phyloP scores from a whole-genome alignment of 2,797 vertebrate species.

The Lacerta bilineata region DNA sequence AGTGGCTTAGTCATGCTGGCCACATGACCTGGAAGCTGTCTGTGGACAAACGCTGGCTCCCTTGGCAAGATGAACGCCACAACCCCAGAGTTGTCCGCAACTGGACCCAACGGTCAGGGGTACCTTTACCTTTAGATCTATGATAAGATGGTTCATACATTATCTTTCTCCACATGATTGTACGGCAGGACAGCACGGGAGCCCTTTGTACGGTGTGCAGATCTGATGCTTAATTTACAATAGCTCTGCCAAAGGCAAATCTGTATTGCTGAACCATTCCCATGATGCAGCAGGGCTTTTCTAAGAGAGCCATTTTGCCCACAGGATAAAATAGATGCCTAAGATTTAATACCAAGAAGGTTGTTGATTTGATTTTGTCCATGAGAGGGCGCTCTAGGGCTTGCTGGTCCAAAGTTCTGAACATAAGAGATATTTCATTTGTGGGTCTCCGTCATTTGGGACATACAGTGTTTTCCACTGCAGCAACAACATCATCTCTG shows the following conservation, averaged over 20 bases:
- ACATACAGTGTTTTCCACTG: not conserved
- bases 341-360: not conserved
- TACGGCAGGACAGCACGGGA: not conserved
- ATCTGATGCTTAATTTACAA: not conserved
- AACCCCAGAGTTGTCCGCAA: no score
- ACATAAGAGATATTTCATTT: not conserved
- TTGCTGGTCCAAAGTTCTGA: not conserved
- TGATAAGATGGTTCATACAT: not conserved
- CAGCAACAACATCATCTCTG: no score
- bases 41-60: no score
- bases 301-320: not conserved
- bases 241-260: not conserved
- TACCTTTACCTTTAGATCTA: not conserved
- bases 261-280: not conserved
- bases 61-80: no score
- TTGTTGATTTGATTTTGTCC: not conserved
- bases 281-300: not conserved
- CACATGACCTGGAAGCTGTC: no score
- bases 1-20: no score
- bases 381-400: not conserved
- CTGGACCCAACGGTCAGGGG: no score
- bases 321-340: not conserved
- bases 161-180: not conserved
- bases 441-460: not conserved
- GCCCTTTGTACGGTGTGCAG: not conserved